These are phyloP conservation scores for Macroglossus sobrinus DNA, from an alignment of 2,113 vertebrate species.

Conservation along the genomic window DNA sequence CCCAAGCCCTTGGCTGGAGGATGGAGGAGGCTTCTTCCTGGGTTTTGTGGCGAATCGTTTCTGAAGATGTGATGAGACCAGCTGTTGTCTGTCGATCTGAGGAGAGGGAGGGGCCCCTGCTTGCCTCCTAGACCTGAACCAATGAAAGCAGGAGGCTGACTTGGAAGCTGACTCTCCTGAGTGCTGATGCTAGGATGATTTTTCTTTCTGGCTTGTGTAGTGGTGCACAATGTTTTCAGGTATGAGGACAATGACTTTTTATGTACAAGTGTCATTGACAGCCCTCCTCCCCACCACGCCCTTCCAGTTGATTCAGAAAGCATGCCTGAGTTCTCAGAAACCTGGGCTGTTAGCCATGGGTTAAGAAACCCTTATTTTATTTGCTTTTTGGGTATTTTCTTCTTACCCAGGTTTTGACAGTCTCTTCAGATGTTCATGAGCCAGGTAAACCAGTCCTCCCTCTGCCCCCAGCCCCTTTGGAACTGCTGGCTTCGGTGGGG, in stretches of 20 bases:
- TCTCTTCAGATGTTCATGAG: not conserved
- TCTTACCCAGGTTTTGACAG: slow-evolving; percentile 38
- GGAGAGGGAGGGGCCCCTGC: slow-evolving; percentile 67
- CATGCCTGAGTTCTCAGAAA: not conserved
- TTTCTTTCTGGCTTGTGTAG: slow-evolving; percentile 29
- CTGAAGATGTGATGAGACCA: slow-evolving; percentile 81
- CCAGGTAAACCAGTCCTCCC: not conserved
- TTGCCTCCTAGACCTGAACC: slow-evolving; percentile 76
- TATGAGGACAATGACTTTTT: not conserved
- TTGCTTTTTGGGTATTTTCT: not conserved
- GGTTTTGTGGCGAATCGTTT: slow-evolving; percentile 79
- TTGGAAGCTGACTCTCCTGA: slow-evolving; percentile 70
- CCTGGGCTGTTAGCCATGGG: not conserved
- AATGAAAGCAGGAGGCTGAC: slow-evolving; percentile 80
- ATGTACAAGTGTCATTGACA: not conserved
- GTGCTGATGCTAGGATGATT: slow-evolving; percentile 64
- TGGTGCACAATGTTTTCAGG: not conserved
- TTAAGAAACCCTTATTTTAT: not conserved
- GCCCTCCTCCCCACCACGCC: no score
- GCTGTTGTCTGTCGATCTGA: slow-evolving; percentile 85
- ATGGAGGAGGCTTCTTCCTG: slow-evolving; percentile 69
- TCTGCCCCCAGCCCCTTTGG: no score
- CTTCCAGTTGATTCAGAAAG: not conserved
- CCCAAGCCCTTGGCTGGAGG: slow-evolving; percentile 56
- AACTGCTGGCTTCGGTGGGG: not conserved